Evolutionary conservation across 2,888 invertebrate genomes (phyloP).

Genomic region (Agonopterix arenella): DNA sequence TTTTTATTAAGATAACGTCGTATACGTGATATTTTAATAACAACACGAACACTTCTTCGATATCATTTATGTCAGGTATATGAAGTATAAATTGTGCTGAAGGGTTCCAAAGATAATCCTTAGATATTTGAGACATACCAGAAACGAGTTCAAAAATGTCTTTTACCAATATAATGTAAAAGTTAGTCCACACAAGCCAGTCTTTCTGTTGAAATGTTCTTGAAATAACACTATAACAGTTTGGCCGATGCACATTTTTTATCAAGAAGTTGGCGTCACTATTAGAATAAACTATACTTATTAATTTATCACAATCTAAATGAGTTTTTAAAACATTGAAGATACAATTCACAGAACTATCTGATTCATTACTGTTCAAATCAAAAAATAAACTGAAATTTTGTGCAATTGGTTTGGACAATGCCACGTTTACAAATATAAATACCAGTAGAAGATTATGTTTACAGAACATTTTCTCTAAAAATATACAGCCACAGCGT

Average conservation of each 20-base stretch:
- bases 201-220: slow-evolving; percentile 1
- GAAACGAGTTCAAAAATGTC: slow-evolving; percentile 2
- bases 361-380: not conserved
- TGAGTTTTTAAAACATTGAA: not conserved
- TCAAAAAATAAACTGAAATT: not conserved
- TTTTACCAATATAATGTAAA: slow-evolving; percentile 10
- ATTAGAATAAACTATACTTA: not conserved
- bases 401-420: not conserved
- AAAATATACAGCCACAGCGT: too few species aligned
- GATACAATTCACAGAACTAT: not conserved
- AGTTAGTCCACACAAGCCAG: slow-evolving; percentile 1
- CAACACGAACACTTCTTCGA: not conserved
- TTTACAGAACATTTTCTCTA: too few species aligned
- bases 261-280: not conserved
- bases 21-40: slow-evolving; percentile 3
- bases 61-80: not conserved
- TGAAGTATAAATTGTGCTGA: slow-evolving; percentile 11
- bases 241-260: not conserved
- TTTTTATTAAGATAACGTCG: not conserved
- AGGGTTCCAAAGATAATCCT: slow-evolving; percentile 15
- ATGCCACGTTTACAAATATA: too few species aligned
- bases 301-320: not conserved
- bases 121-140: slow-evolving; percentile 1
- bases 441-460: too few species aligned
- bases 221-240: slow-evolving; percentile 5